phyloP scores from a whole-genome alignment of 2,113 vertebrate genomes.

The Spermophilus dauricus region DNA sequence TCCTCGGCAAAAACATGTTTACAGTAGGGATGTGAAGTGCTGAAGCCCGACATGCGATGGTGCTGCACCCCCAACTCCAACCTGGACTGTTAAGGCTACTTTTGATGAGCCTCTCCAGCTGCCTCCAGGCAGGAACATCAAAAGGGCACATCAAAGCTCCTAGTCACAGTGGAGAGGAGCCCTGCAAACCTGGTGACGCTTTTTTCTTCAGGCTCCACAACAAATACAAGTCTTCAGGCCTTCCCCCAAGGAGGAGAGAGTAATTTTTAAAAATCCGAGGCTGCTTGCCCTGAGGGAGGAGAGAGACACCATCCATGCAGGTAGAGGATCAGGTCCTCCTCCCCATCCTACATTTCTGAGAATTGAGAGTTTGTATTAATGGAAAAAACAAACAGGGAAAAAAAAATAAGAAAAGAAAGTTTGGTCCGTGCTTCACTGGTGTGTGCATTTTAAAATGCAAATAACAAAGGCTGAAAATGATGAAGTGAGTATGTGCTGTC shows the following conservation, averaged over 20 bases:
- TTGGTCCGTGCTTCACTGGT: constrained; percentile 82
- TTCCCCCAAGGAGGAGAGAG: constrained; percentile 86
- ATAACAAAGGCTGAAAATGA: constrained; percentile 87
- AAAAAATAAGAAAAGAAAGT: constrained; percentile 69
- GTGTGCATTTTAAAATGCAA: constrained; percentile 82
- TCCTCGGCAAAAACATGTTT: neutral
- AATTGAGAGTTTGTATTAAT: constrained; percentile 27
- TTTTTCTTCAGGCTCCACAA: constrained; percentile 84
- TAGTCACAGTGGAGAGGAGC: constrained; percentile 83
- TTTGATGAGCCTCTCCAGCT: constrained; percentile 84
- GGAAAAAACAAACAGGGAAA: neutral
- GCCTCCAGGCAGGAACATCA: constrained; percentile 89
- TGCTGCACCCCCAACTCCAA: constrained; percentile 68
- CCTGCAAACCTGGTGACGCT: constrained; percentile 81
- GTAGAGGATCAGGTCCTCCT: constrained; percentile 78
- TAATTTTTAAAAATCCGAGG: constrained; percentile 83
- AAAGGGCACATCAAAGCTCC: constrained; percentile 89
- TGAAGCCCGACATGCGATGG: neutral
- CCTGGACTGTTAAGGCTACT: constrained; percentile 75
- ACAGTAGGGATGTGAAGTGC: neutral
- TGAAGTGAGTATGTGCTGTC: constrained; percentile 87
- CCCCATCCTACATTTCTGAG: constrained; percentile 76
- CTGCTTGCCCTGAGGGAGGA: constrained; percentile 80
- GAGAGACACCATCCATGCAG: constrained; percentile 72
- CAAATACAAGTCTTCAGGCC: constrained; percentile 85